Evolutionary conservation across 35 echinoderm and acorn worm genomes (phyloP), one percentile per base, ranked within the genome.

Genomic region (Lytechinus variegatus): DNA sequence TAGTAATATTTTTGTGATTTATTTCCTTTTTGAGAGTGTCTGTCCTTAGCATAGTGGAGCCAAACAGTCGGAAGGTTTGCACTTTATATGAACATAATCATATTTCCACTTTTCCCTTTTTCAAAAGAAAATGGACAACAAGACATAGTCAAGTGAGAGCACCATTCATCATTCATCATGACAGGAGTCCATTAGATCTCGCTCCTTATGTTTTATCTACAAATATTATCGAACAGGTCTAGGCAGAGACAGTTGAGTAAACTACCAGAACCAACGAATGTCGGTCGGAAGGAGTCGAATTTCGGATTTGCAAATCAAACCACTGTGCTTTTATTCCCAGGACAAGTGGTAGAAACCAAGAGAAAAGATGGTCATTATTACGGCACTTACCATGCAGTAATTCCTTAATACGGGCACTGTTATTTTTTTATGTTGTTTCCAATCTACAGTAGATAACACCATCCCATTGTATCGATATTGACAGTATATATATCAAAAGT

Each of bases 181-280:
- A 79, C 66, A 79, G 66, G 66, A 79, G 66, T 79, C 66, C 66
- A 79, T 79, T 79, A 79, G 66, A 79, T 79, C 66, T 79, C 66
- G 4, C 66, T 24, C 66, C 66, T 79, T 79, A 79, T 79, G 66
- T 79, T 24, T 79, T 79, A 79, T 79, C 66, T 79, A 79, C 66
- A 79, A 79, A 79, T 79, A 79, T 79, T 79, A 79, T 79, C 66
- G 66, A 79, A 79, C 66, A 14, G 66, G 66, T 79, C 66, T 79
- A 79, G 66, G 66, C 66, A 16, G 66, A 79, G 66, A 79, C 66
- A 79, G 66, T 79, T 79, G 66, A 24, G 66, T 79, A 79, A 79
- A 79, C 66, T 16, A 79, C 66, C 66, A 79, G 66, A 79, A 79
- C 66, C 66, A 24, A 79, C 66, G 66, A 79, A 79, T 79, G 66